Evolutionary conservation across 1,140 invertebrate species (phyloP).

Genomic region (Ganaspis sp.): DNA sequence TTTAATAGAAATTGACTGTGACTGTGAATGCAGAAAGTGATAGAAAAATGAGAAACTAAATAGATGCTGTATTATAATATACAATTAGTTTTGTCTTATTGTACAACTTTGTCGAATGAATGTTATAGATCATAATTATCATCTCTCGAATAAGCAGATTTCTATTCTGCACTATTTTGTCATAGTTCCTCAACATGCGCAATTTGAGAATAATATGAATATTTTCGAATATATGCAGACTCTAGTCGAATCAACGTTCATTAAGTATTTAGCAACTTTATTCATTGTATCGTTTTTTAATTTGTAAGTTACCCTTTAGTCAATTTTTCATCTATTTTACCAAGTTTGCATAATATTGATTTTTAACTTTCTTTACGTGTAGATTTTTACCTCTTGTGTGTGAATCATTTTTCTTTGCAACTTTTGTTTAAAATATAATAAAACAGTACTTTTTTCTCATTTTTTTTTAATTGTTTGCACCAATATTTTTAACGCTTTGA

Average conservation of each 20-base stretch:
- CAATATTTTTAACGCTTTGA: too few species aligned
- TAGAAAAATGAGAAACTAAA: slow-evolving; percentile 11
- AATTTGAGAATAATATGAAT: background rate
- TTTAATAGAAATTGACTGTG: background rate
- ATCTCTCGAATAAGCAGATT: slow-evolving; percentile 16
- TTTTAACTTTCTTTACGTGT: too few species aligned
- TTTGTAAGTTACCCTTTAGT: background rate
- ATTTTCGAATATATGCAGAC: slow-evolving; percentile 12
- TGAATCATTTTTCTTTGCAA: too few species aligned
- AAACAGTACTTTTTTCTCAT: too few species aligned
- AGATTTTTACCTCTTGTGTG: too few species aligned
- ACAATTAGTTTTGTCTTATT: slow-evolving; percentile 11
- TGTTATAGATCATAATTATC: slow-evolving; percentile 8
- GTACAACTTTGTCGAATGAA: slow-evolving; percentile 19
- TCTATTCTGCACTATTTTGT: slow-evolving; percentile 14
- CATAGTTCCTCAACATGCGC: background rate
- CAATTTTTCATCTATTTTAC: too few species aligned
- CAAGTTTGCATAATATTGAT: too few species aligned
- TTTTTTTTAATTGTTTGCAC: too few species aligned
- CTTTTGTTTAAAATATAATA: too few species aligned
- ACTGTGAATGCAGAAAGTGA: slow-evolving; percentile 28
- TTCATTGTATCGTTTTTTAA: background rate
- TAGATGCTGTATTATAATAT: slow-evolving; percentile 19
- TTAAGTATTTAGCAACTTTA: background rate
- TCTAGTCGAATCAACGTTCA: slow-evolving; percentile 9